Evolutionary conservation across 2,888 invertebrate genomes (phyloP), one percentile per base, ranked within the genome.

Genomic region (Hesperia comma): DNA sequence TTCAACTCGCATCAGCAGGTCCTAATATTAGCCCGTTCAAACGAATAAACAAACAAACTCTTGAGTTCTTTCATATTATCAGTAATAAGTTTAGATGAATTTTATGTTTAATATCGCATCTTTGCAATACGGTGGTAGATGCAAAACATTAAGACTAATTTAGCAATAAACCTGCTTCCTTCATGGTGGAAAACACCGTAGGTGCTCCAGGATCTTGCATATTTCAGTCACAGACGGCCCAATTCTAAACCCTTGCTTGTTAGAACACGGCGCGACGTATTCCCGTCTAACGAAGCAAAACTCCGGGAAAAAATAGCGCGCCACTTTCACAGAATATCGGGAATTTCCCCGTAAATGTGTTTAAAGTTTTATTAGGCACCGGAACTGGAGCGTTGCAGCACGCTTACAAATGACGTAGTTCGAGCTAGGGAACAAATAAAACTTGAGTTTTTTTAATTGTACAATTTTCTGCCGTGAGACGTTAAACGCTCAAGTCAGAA

Each of bases 231-330:
- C 21, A 51, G 6, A n/a, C 51, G 46, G 2, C 26, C 14, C 1
- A 14, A 8, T 21, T 51, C 21, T 51, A 26, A 51, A 14, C 49
- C 49, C 21, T 8, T 21, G 54, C 53, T 54, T 33, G 54, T 54
- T 54, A 54, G 51, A 14, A 17, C 10, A 3, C 10, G 49, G 15
- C 26, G 54, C 32, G 33, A 54, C 54, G 54, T 33, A 33, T 54
- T 54, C 54, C 54, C 54, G 32, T 15, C 15, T 54, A 54, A 54
- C 54, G 54, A 54, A 54, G 54, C 54, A 33, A 33, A 54, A 33
- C 33, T 54, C 51, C 0, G 0, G 54, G 54, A 54, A 54, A 54
- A 54, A 54, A 33, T 32, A 54, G 2, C 33, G 8, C 32, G 21
- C 12, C 19, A 49, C 21, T 51, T 33, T 33, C 54, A 32, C 8